Evolutionary conservation across 2,797 vertebrate species (phyloP), one percentile per base, ranked within the genome.

Genomic region (Phyllotis vaccarum): DNA sequence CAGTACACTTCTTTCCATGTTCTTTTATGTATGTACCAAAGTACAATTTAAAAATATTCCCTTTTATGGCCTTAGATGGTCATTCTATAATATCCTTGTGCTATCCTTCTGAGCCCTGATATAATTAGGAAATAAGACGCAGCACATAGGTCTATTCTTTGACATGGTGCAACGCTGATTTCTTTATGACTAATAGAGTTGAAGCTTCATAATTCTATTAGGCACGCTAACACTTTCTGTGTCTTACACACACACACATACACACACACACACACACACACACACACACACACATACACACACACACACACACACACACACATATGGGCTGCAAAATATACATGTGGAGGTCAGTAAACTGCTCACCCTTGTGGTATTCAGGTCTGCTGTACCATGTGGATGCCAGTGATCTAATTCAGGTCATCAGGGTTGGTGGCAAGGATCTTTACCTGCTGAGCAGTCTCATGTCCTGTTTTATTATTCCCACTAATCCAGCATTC

Each of bases 131-230:
- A 94, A 79, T 31, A 60, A 64, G 13, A 87, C 2, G n/a, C 3
- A 87, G 4, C 34, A 64, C 37, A 89, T 34, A 75, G 22, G 0
- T 93, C 56, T 80, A 31, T 64, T n/a, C 56, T 76, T 27, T 78
- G 21, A 40, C 52, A 52, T 68, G 58, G 37, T 54, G 24, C 62
- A 5, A 31, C 80, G 62, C 13, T 52, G 16, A 83, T 68, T 94
- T 94, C 31, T 70, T 79, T 93, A 90, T 92, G 85, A 82, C 13
- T 92, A 49, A 34, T 58, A 86, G 62, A 83, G 17, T 43, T 72
- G 62, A 75, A 43, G 0, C 21, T 46, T 12, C 87, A 60, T 2
- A 79, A 78, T 5, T 85, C 37, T 72, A 43, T 81, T 86, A 34
- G 2, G n/a, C 13, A 27, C 14, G 9, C 9, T 78, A 56, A 62